Conservation (phyloP, 92 coral and sea anemone genomes). For the Nematostella vectensis region DNA sequence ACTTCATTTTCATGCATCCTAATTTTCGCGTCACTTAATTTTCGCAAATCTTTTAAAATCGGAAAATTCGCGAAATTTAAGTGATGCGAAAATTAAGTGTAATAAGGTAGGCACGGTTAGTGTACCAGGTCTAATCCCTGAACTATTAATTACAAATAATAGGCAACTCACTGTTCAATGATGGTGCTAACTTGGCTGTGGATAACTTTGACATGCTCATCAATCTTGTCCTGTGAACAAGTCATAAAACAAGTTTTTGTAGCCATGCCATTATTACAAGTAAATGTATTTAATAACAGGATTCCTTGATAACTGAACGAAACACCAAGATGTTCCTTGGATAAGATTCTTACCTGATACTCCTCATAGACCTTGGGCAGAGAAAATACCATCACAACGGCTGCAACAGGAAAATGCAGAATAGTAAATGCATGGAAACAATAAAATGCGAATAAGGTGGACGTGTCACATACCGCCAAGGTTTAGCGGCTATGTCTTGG, state of each 20-base stretch:
- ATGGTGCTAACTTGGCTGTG: constrained; percentile 45
- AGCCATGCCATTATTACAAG: not conserved
- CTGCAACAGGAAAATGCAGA: constrained; percentile 25
- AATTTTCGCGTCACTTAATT: too few relatives aligned
- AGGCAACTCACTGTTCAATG: constrained; percentile 66
- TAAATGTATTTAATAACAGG: not conserved
- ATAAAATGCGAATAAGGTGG: not conserved
- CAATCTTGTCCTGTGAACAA: constrained; percentile 68
- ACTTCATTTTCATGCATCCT: too few relatives aligned
- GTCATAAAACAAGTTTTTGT: constrained; percentile 2
- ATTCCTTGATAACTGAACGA: not conserved
- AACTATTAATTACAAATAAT: not conserved
- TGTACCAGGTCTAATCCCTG: too few relatives aligned
- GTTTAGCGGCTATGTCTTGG: too few relatives aligned
- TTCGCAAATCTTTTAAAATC: too few relatives aligned
- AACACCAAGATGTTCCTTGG: not conserved
- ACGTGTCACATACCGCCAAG: too few relatives aligned
- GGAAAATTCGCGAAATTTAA: too few relatives aligned
- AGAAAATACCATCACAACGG: constrained; percentile 50
- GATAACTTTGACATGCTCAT: constrained; percentile 37
- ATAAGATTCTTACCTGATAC: constrained; percentile 56
- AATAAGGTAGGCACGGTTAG: too few relatives aligned
- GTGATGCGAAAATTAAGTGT: too few relatives aligned
- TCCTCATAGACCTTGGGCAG: constrained; percentile 89
- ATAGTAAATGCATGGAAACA: not conserved